Base-by-base conservation (phyloP, 1,140 invertebrate species). In the Sitophilus oryzae region DNA sequence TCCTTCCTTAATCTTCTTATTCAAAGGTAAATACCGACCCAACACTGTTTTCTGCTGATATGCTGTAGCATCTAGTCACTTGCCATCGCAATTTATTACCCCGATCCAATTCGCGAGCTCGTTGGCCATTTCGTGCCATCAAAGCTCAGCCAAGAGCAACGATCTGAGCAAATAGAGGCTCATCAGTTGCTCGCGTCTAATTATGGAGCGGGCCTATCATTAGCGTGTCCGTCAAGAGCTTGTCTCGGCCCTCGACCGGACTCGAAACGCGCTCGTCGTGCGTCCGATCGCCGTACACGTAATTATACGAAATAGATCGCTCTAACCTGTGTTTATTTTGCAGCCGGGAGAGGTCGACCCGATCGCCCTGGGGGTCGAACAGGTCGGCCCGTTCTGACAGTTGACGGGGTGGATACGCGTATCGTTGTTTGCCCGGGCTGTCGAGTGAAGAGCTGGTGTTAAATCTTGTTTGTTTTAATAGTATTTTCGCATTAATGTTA, bases 311-410 rank as follows among this genome's bases (percentile, higher is more conserved):
- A 40, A 5, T 15, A 6, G 38, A 20, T 8, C 5, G n/a, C 14
- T 15, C 5, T 40, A 20, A 15, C 38, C 19, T 40, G 38, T 40
- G 38, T 40, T 40, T 40, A 20, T 40, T 40, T 40, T 40, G 38
- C 38, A n/a, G n/a, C n/a, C n/a, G n/a, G n/a, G n/a, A n/a, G n/a
- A n/a, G n/a, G n/a, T n/a, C n/a, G 38, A 40, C 5, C 25, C 25
- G 25, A 30, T 6, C 5, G 5, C 25, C 25, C 5, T 11, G 25
- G 25, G 25, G 25, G 25, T 30, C 11, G 25, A 30, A 11, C n/a
- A 11, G 25, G 25, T 6, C 25, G 25, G 5, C 25, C 25, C 25
- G 25, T 5, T 11, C 5, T 30, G 5, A 6, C 5, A 5, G 25
- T 30, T 11, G 25, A 30, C 25, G 11, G 5, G 25, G 25, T n/a